These are phyloP conservation scores for Hypomecis punctinalis DNA, from an alignment of 2,888 invertebrate genomes.

Conservation along the genomic window DNA sequence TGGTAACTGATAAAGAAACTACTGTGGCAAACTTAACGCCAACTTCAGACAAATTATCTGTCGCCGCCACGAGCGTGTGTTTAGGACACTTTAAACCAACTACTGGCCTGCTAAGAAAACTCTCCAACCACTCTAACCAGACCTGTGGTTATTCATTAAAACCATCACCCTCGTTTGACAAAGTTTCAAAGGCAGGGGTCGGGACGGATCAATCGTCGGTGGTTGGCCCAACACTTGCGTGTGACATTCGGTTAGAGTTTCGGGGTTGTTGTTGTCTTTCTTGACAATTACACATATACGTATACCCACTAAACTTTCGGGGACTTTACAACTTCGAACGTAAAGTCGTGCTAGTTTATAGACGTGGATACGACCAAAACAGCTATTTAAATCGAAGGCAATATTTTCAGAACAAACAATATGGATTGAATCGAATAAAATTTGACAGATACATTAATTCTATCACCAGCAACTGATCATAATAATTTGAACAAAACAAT, in stretches of 20 bases:
- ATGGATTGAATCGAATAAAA: constrained; percentile 6
- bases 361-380: neutral
- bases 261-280: constrained; percentile 46
- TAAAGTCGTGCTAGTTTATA: constrained; percentile 3
- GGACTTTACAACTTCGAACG: constrained; percentile 17
- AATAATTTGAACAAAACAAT: constrained; percentile 40
- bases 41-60: constrained; percentile 66
- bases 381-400: constrained; percentile 5
- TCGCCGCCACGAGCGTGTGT: constrained; percentile 61
- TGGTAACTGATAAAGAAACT: constrained; percentile 63
- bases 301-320: constrained; percentile 28
- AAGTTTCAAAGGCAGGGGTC: constrained; percentile 20
- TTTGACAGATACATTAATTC: constrained; percentile 28
- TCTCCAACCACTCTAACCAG: constrained; percentile 47
- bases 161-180: constrained; percentile 22
- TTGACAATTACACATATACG: constrained; percentile 41
- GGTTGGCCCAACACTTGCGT: constrained; percentile 55
- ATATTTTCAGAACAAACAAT: constrained; percentile 11
- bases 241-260: constrained; percentile 53
- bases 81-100: constrained; percentile 62
- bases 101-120: constrained; percentile 60
- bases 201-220: constrained; percentile 44
- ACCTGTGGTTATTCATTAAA: constrained; percentile 52
- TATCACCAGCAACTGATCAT: constrained; percentile 33
- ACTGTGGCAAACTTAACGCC: constrained; percentile 54